Evolutionary conservation across 1,140 invertebrate genomes (phyloP).

Genomic region (Zeugodacus cucurbitae): DNA sequence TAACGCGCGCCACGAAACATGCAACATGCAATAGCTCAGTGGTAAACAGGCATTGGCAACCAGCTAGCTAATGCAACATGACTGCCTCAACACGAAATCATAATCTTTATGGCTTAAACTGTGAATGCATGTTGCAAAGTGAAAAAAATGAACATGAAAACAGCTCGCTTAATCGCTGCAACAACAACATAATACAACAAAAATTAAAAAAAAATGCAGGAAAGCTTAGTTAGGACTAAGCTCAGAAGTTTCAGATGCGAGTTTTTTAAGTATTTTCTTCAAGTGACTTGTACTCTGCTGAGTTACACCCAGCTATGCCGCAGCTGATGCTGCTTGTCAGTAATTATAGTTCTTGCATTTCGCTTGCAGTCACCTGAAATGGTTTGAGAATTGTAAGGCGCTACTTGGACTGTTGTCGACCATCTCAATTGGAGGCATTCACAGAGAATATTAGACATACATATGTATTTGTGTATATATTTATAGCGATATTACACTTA

Average conservation of each 20-base stretch:
- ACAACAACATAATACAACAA: no score
- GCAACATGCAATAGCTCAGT: constrained; percentile 10
- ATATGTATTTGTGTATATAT: not conserved
- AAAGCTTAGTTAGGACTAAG: no score
- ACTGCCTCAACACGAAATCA: constrained; percentile 19
- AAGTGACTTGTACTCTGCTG: not conserved
- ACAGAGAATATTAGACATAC: not conserved
- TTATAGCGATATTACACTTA: not conserved
- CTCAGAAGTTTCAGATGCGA: not conserved
- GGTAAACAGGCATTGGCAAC: not conserved
- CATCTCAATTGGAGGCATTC: not conserved
- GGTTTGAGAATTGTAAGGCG: not conserved
- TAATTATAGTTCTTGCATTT: constrained; percentile 15
- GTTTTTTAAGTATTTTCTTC: not conserved
- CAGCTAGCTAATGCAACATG: constrained; percentile 28
- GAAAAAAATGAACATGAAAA: not conserved
- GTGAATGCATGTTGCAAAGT: not conserved
- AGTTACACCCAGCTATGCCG: not conserved
- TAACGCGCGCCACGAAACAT: constrained; percentile 8
- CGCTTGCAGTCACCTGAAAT: not conserved
- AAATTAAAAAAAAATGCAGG: not conserved
- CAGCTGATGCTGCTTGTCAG: not conserved
- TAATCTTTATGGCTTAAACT: constrained; percentile 19
- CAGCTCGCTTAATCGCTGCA: not conserved
- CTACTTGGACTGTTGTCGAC: constrained; percentile 1